Percentiles rank a stretch among this genome's conserved stretches.
These are phyloP conservation scores for Pangasius sanitwongsei DNA, from an alignment of 2,797 vertebrate genomes.

Conservation along the genomic window DNA sequence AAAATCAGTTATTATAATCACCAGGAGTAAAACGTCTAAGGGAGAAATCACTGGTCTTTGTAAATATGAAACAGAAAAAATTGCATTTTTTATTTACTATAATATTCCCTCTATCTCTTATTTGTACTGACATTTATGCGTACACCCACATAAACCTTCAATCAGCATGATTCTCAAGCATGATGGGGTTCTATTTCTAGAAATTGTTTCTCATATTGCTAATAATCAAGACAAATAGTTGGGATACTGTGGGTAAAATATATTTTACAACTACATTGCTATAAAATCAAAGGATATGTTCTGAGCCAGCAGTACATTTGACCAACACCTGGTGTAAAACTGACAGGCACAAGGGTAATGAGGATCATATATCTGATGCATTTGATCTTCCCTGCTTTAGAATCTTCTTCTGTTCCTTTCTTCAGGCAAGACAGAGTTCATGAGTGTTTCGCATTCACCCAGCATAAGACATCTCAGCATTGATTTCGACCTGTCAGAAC, in stretches of 20 bases:
- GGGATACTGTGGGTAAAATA: neutral
- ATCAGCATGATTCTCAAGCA: neutral
- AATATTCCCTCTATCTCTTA: neutral
- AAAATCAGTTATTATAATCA: neutral
- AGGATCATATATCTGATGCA: neutral
- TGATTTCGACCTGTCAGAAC: conserved; percentile 23
- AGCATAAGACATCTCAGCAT: neutral
- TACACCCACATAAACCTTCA: neutral
- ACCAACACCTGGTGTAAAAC: conserved; percentile 11
- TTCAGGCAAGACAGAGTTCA: neutral
- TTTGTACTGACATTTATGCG: neutral
- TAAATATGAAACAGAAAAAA: neutral
- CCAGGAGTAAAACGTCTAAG: neutral
- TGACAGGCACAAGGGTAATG: conserved; percentile 33
- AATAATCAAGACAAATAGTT: neutral
- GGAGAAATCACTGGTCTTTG: neutral
- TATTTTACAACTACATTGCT: neutral
- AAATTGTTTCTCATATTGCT: neutral
- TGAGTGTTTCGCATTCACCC: conserved; percentile 20
- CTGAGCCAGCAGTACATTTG: neutral
- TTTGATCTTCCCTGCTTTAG: conserved; percentile 38
- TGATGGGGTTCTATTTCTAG: neutral
- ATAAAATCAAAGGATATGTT: neutral
- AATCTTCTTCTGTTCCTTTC: conserved; percentile 18
- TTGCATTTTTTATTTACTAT: neutral